Evolutionary conservation across 2,797 vertebrate genomes (phyloP).

Genomic region (Eutrigla gurnardus): DNA sequence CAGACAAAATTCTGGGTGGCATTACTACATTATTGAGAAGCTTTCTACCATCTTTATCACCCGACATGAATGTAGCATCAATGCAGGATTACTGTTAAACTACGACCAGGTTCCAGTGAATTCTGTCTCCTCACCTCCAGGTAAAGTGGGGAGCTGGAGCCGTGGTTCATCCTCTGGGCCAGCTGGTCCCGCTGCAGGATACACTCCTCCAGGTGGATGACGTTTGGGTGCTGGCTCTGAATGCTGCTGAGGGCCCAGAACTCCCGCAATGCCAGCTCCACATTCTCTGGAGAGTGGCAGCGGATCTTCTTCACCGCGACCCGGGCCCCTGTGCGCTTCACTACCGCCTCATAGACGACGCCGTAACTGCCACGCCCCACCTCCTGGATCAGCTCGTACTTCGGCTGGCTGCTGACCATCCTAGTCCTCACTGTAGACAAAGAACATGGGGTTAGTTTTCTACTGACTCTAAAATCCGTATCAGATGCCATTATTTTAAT

Average conservation of each 20-base stretch:
- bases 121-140: conserved; percentile 86
- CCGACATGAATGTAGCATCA: not conserved
- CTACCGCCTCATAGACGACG: conserved; percentile 96
- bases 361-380: conserved; percentile 98
- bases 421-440: conserved; percentile 85
- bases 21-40: not conserved
- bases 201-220: conserved; percentile 98
- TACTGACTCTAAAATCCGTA: not conserved
- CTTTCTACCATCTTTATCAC: not conserved
- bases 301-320: conserved; percentile 98
- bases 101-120: not conserved
- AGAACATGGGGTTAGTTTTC: conserved; percentile 35
- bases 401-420: conserved; percentile 99
- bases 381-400: conserved; percentile 99
- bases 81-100: not conserved
- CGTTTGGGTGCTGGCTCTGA: conserved; percentile 97
- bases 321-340: conserved; percentile 90
- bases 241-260: conserved; percentile 99
- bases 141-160: conserved; percentile 94
- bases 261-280: conserved; percentile 96
- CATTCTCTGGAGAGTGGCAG: conserved; percentile 97
- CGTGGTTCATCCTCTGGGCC: conserved; percentile 96
- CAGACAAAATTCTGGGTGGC: not conserved
- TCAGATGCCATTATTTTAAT: no score
- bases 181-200: conserved; percentile 95